Evolutionary conservation across 2,113 vertebrate genomes (phyloP).

Genomic region (Numida meleagris): DNA sequence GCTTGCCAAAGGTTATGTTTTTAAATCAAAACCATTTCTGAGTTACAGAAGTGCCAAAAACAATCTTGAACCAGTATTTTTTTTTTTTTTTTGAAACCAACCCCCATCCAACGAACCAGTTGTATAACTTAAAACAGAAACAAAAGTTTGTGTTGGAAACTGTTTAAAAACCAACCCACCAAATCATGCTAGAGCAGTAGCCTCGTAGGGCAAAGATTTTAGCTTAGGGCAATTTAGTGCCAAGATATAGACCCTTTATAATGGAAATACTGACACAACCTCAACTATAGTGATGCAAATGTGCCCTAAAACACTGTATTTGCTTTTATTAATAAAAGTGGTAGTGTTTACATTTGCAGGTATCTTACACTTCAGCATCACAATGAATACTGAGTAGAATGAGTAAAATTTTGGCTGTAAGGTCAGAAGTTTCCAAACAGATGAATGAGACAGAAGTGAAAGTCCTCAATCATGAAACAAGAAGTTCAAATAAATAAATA

Average conservation of each 20-base stretch:
- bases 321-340: constrained; percentile 74
- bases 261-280: constrained; percentile 70
- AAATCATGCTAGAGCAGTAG: constrained; percentile 44
- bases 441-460: constrained; percentile 51
- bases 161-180: constrained; percentile 53
- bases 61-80: constrained; percentile 47
- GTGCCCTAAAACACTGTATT: constrained; percentile 71
- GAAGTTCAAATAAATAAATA: constrained; percentile 76
- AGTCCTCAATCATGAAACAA: constrained; percentile 49
- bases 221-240: constrained; percentile 54
- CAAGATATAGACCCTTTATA: constrained; percentile 62
- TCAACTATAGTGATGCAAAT: constrained; percentile 66
- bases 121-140: constrained; percentile 63
- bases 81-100: constrained; percentile 19
- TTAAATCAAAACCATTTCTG: constrained; percentile 70
- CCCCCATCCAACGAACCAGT: constrained; percentile 54
- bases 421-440: constrained; percentile 43
- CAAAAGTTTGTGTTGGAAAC: constrained; percentile 56
- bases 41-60: constrained; percentile 72
- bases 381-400: constrained; percentile 63
- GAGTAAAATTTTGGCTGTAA: constrained; percentile 44
- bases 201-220: constrained; percentile 28
- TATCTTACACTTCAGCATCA: constrained; percentile 72
- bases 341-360: constrained; percentile 73
- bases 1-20: constrained; percentile 61